Evolutionary conservation across 2,797 vertebrate genomes (phyloP).

Genomic region (Emydoidea blandingii): DNA sequence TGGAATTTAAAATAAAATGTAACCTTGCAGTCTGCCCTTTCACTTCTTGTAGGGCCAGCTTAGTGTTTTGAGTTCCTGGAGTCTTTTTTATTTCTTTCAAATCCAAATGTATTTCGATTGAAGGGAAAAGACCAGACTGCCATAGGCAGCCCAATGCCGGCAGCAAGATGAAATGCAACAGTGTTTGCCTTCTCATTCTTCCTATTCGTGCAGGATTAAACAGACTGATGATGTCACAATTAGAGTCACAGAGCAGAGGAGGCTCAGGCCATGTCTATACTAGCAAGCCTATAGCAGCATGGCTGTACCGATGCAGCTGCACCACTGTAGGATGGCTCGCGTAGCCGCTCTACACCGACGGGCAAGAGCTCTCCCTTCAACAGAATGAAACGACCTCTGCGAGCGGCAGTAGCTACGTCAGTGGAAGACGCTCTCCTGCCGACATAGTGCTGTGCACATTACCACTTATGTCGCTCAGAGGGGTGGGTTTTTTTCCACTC

Average conservation of each 20-base stretch:
- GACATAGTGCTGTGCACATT: no score
- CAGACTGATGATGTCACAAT: background rate
- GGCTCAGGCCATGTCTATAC: background rate
- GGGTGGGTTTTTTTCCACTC: no score
- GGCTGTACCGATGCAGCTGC: no score
- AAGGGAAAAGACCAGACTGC: background rate
- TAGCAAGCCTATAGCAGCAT: no score
- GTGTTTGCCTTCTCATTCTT: background rate
- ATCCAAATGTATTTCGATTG: background rate
- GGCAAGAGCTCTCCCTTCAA: no score
- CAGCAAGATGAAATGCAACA: background rate
- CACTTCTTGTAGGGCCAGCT: background rate
- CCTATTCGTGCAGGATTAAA: background rate
- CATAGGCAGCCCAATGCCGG: background rate
- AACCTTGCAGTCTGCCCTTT: conserved; percentile 12
- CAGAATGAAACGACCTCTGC: no score
- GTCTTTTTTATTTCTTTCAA: background rate
- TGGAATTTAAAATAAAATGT: conserved; percentile 29
- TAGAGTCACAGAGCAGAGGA: background rate
- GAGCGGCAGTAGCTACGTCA: no score
- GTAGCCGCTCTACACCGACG: no score
- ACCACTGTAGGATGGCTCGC: no score
- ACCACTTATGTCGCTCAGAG: no score
- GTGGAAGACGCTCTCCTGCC: no score
- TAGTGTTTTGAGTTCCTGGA: background rate